Evolutionary conservation across 2,797 vertebrate species (phyloP), one percentile per base, ranked within the genome.

Genomic region (Chiroxiphia lanceolata): DNA sequence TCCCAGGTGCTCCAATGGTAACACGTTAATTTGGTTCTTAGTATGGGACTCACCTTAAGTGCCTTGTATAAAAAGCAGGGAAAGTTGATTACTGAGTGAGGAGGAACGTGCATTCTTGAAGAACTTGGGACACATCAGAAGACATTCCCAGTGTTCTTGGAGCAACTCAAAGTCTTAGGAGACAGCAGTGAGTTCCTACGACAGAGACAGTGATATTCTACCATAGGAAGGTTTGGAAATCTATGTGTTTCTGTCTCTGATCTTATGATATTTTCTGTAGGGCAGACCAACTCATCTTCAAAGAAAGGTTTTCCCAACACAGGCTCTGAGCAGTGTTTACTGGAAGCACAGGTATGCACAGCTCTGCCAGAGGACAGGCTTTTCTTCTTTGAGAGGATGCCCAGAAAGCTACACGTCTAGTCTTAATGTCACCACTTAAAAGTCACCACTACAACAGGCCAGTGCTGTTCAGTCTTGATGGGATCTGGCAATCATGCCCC

Each of bases 221-320:
- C 8, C 8, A 13, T 6, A 47, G 34, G 6, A 68, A 1, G 7
- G 21, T 71, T 59, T 79, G 34, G 44, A 61, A 44, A 36, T 36
- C 15, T 34, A 0, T 36, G 3, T 4, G 0, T 40, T 70, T 78
- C 0, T 0, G 18, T 59, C 22, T 61, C 26, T 38, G 23, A 50
- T n/a, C 33, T 57, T 31, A 26, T 3, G 9, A 15, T 13, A 9
- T 3, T 33, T 3, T 40, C 16, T 57, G 7, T 8, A 45, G 27
- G 14, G 9, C 16, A 44, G n/a, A 47, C 5, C 4, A n/a, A 26
- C 13, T 25, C 21, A 23, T 57, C 15, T 57, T 61, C 42, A 64
- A n/a, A 87, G 42, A 51, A 69, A 36, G 2, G 1, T 44, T 71
- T 84, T 61, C 51, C n/a, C 15, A 31, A 6, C 21, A 31, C 11